A percentile compares a stretch with the other conserved stretches of the same genome.
phyloP scores from a whole-genome alignment of 1,140 invertebrate genomes.

The Lordiphosa stackelbergi region DNA sequence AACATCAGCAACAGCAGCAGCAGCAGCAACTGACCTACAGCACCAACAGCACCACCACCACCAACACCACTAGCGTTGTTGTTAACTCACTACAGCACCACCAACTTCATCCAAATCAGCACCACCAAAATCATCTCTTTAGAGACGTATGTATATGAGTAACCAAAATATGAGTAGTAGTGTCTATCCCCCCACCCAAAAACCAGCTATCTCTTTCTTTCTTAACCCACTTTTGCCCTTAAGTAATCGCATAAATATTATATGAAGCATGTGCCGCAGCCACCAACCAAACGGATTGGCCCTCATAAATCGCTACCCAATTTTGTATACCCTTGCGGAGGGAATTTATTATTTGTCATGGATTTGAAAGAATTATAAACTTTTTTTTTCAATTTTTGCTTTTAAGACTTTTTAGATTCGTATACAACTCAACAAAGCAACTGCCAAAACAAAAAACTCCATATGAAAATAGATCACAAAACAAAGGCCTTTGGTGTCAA shows the following conservation, averaged over 20 bases:
- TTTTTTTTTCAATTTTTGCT: too few species aligned
- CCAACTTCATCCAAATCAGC: conserved; percentile 77
- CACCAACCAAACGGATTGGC: conserved; percentile 4
- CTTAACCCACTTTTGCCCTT: conserved; percentile 1
- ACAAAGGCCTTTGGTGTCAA: too few species aligned
- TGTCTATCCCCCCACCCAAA: background rate
- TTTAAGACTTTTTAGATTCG: too few species aligned
- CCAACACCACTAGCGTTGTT: conserved; percentile 70
- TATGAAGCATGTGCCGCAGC: background rate
- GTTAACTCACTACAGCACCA: conserved; percentile 77
- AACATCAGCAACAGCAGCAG: conserved; percentile 25
- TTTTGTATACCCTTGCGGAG: background rate
- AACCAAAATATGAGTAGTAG: conserved; percentile 27
- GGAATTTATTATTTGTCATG: background rate
- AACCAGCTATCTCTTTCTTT: conserved; percentile 2
- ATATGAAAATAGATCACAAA: too few species aligned
- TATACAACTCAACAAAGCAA: too few species aligned
- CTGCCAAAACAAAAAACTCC: too few species aligned
- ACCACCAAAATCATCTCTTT: conserved; percentile 78
- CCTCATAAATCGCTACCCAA: background rate
- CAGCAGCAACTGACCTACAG: conserved; percentile 40
- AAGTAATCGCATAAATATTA: conserved; percentile 12
- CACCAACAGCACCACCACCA: conserved; percentile 73
- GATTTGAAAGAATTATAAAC: too few species aligned
- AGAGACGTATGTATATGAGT: conserved; percentile 77